Conservation (phyloP, 2,888 invertebrate genomes). For the Glyphotaelius pellucidus region DNA sequence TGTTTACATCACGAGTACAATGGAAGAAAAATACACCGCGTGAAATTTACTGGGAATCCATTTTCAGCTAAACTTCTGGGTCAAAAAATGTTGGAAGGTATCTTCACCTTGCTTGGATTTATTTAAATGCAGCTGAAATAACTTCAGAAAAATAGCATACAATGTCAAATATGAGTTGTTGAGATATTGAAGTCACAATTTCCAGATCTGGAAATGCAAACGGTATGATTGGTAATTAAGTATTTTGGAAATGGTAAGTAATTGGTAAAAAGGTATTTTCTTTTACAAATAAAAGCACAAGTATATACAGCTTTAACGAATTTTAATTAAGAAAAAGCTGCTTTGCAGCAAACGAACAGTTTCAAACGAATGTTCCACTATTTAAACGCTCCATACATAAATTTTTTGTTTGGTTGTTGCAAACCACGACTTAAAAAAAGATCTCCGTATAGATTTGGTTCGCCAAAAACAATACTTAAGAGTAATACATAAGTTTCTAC, state of each 20-base stretch:
- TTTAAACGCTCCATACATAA: not conserved
- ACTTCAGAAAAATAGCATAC: not conserved
- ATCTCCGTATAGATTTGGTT: not conserved
- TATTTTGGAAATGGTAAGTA: no score
- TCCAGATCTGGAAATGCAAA: no score
- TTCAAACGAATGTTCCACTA: not conserved
- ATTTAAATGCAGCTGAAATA: not conserved
- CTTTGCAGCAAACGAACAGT: not conserved
- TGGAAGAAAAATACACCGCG: not conserved
- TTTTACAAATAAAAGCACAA: not conserved
- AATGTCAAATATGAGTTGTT: not conserved
- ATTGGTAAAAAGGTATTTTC: no score
- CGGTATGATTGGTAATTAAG: no score
- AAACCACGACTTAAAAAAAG: not conserved
- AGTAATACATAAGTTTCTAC: constrained; percentile 29
- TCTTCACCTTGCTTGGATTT: not conserved
- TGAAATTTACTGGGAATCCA: not conserved
- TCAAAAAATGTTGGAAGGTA: not conserved
- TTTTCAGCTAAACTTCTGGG: not conserved
- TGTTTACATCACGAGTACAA: not conserved
- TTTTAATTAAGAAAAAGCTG: not conserved
- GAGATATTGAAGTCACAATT: no score
- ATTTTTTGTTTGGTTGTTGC: not conserved
- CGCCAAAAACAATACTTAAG: not conserved
- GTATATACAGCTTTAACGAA: not conserved